A percentile compares a stretch with the other conserved stretches of the same genome.
These are phyloP conservation scores for Holacanthus passer DNA, from an alignment of 2,113 vertebrate genomes.

Conservation along the genomic window DNA sequence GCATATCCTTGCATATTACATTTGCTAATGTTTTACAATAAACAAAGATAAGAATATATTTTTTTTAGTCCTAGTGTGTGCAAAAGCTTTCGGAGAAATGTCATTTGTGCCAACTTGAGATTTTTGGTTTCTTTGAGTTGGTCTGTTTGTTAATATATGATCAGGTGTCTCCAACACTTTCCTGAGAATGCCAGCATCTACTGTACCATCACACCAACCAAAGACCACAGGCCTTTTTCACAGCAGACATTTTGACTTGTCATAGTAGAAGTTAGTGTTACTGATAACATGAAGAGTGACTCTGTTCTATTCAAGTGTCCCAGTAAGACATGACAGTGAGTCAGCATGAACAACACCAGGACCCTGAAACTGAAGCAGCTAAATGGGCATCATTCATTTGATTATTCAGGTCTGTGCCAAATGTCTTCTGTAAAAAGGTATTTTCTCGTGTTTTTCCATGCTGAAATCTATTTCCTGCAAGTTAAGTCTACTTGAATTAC, in stretches of 20 bases:
- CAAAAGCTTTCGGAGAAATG: too few species aligned
- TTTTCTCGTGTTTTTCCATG: background rate
- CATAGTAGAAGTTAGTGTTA: background rate
- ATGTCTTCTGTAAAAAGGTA: background rate
- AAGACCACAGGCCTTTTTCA: background rate
- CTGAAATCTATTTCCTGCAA: background rate
- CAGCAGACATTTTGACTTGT: background rate
- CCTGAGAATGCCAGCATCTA: background rate
- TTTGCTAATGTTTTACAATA: background rate
- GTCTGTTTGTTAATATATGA: too few species aligned
- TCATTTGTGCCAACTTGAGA: too few species aligned
- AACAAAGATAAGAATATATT: too few species aligned
- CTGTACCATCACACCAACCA: background rate
- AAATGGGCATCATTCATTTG: background rate
- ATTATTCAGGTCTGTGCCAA: background rate
- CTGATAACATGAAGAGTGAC: background rate
- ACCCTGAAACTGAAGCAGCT: background rate
- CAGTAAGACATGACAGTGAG: background rate
- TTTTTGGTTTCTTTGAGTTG: too few species aligned
- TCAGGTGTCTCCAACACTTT: background rate
- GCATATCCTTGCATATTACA: background rate
- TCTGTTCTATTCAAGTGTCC: background rate
- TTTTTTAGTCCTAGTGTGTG: too few species aligned
- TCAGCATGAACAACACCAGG: background rate
- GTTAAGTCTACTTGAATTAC: background rate